Evolutionary conservation across 2,888 invertebrate genomes (phyloP), one percentile per base, ranked within the genome.

Genomic region (Ormyrus pomaceus): DNA sequence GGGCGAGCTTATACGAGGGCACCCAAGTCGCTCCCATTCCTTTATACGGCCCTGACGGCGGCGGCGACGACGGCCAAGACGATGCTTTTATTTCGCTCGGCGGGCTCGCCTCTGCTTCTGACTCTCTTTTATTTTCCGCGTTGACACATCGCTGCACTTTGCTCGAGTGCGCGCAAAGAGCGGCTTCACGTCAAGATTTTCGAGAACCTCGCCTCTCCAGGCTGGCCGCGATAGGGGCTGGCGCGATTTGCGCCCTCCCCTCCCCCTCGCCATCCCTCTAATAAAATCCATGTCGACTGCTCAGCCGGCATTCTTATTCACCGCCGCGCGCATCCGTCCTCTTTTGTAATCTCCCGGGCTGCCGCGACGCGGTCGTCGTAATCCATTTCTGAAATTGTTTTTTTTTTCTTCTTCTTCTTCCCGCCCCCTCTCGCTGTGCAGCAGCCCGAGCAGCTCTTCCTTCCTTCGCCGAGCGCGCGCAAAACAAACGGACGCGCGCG

Each of bases 81-180:
- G 58, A 55, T 9, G 61, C 73, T 79, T 78, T 68, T 74, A 73
- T 73, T 59, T 59, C 66, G 11, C 7, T 7, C 10, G 68, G n/a
- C 10, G 68, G n/a, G 56, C 64, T n/a, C 9, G 56, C 56, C 10
- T 7, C 58, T n/a, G 11, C n/a, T n/a, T 58, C n/a, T n/a, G 56
- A 6, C 5, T 10, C 70, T 55, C 72, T 74, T 79, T 79, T 74
- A 79, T 79, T 79, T 73, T 69, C 53, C 74, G 34, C 66, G 46
- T 74, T 69, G 79, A 74, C 74, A 79, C 69, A 74, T 79, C 68
- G 71, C 69, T 79, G 68, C 55, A 79, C 78, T 77, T 58, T 69
- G 51, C 77, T 73, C 61, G 71, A 58, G 65, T 13, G 45, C 46
- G 34, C 48, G 48, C 48, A 59, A 53, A 48, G n/a, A 46, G 56